phyloP scores from a whole-genome alignment of 2,888 invertebrate species.

The Hypolimnas misippus region DNA sequence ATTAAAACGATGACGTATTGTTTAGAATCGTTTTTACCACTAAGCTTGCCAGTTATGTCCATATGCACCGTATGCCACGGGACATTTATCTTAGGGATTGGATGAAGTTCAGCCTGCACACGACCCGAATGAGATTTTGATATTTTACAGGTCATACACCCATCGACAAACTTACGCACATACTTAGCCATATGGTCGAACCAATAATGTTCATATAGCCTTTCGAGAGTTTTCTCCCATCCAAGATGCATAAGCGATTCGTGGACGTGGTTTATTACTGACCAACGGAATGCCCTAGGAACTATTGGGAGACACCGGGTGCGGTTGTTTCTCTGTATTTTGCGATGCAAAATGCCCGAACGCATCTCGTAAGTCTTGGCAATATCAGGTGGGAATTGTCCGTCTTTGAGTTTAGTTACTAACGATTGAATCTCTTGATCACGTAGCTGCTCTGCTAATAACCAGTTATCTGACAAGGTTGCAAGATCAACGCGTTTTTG shows the following conservation, averaged over 20 bases:
- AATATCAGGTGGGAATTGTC: conserved; percentile 21
- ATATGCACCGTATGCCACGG: conserved; percentile 52
- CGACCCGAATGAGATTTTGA: conserved; percentile 50
- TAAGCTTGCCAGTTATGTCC: conserved; percentile 46
- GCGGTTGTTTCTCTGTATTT: conserved; percentile 36
- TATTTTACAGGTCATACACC: conserved; percentile 50
- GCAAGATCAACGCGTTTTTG: no score
- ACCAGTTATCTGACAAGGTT: conserved; percentile 36
- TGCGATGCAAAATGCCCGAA: conserved; percentile 35
- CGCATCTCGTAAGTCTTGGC: conserved; percentile 40
- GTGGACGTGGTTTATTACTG: conserved; percentile 48
- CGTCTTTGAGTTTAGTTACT: conserved; percentile 5
- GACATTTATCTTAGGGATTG: conserved; percentile 49
- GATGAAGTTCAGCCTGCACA: conserved; percentile 49
- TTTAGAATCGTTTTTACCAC: conserved; percentile 46
- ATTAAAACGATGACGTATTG: conserved; percentile 49
- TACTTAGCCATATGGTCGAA: conserved; percentile 49
- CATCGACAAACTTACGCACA: conserved; percentile 52
- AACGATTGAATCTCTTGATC: conserved; percentile 38
- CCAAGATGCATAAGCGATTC: conserved; percentile 45
- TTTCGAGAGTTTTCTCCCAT: conserved; percentile 46
- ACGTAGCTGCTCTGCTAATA: conserved; percentile 45
- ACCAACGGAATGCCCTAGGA: no score
- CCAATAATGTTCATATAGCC: conserved; percentile 52
- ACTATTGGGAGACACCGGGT: conserved; percentile 42